Evolutionary conservation across 2,797 vertebrate genomes (phyloP), one percentile per base, ranked within the genome.

Genomic region (Ptychobarbus kaznakovi): DNA sequence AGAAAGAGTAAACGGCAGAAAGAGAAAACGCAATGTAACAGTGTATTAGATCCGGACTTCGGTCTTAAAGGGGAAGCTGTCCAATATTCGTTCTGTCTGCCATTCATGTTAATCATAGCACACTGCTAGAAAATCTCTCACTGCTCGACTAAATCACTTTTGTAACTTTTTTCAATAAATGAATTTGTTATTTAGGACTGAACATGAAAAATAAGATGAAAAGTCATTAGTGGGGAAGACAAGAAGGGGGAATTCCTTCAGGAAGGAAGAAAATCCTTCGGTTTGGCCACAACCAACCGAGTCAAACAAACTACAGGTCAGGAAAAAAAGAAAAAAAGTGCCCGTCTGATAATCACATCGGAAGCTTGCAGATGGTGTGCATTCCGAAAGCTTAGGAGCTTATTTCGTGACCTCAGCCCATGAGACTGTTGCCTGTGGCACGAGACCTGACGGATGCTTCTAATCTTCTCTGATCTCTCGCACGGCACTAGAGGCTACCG

Each of bases 381-480:
- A 81, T 80, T 85, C 84, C 12, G 13, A 68, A 86, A 82, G 66
- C 32, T 63, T 76, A 80, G 46, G 28, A 44, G 87, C 87, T 88
- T 85, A 84, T 80, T 84, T 53, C 22, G 44, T 56, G 75, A 66
- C 56, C 77, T 63, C n/a, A 78, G 63, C 28, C 7, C 42, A 61
- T 40, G 49, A 76, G 86, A 83, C 69, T 35, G 12, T 49, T 6
- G 35, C 73, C 35, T 76, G 46, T 15, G 9, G 28, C 22, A 0
- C 44, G 3, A 51, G 63, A 22, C 46, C 32, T 22, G 38, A 69
- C 13, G 18, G 82, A 53, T 70, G 63, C 79, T 13, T 70, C 51
- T 88, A 80, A 87, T 87, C 80, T 82, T 4, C 28, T 65, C 51
- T 82, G 69, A 86, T 87, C 80, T 85, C 46, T 51, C 4, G 4